phyloP scores from a whole-genome alignment of 2,888 invertebrate species.

The Erebia aethiops region DNA sequence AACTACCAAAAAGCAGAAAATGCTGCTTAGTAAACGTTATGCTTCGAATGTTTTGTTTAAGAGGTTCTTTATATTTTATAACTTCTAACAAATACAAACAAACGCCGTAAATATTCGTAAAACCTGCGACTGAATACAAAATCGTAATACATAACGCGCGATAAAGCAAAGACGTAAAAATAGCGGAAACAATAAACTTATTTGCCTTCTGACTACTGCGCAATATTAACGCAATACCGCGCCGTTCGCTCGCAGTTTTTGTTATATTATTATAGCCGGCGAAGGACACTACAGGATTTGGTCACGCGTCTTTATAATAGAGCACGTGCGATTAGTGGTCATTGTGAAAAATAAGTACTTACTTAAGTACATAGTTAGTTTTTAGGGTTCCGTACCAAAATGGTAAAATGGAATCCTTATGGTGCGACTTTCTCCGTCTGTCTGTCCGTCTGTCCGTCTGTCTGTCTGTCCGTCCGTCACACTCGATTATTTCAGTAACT shows the following conservation, averaged over 20 bases:
- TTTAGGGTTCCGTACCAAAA: no score
- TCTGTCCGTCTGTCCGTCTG: no score
- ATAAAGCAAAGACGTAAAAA: constrained; percentile 8
- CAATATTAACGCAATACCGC: constrained; percentile 38
- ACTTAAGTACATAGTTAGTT: background rate
- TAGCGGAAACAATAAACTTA: constrained; percentile 28
- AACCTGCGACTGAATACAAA: background rate
- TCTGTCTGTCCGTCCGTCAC: no score
- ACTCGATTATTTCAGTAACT: no score
- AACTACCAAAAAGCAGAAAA: no score
- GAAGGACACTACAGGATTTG: constrained; percentile 54
- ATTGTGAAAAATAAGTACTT: background rate
- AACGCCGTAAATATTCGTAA: background rate
- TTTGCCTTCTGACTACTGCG: constrained; percentile 28
- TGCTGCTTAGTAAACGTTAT: no score
- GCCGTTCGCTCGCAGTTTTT: constrained; percentile 53
- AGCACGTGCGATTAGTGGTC: constrained; percentile 38
- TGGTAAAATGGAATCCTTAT: no score
- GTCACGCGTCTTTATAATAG: constrained; percentile 43
- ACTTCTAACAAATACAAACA: no score
- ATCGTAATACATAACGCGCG: background rate
- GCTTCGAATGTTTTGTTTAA: no score
- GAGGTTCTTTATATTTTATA: no score
- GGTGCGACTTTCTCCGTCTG: no score
- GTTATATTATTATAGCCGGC: constrained; percentile 41